phyloP scores from a whole-genome alignment of 2,113 vertebrate genomes.

The Meriones unguiculatus region DNA sequence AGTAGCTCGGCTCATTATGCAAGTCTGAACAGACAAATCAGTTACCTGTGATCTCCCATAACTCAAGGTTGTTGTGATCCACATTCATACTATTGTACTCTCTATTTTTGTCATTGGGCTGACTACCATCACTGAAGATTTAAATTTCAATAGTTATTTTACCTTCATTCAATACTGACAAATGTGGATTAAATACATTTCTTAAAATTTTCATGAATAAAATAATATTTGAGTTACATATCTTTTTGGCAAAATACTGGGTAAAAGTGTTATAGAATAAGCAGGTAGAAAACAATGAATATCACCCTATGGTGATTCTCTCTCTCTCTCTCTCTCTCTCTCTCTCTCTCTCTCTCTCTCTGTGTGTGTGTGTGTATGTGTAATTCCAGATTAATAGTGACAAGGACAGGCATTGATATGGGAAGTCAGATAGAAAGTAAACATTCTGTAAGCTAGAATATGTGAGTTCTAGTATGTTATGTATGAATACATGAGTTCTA shows the following conservation, averaged over 20 bases:
- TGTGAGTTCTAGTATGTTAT: background rate
- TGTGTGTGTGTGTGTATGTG: background rate
- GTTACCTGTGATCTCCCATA: background rate
- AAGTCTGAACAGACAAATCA: background rate
- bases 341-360: background rate
- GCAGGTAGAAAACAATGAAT: background rate
- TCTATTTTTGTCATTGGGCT: background rate
- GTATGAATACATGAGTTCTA: no score
- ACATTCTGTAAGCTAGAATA: background rate
- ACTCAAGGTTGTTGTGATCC: background rate
- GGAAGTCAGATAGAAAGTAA: background rate
- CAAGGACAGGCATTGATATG: background rate
- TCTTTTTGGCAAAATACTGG: background rate
- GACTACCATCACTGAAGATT: background rate
- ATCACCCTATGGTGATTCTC: no score
- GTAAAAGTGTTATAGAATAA: background rate
- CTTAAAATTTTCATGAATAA: background rate
- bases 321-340: background rate
- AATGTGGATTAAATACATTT: background rate
- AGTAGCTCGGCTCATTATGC: background rate
- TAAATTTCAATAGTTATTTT: background rate
- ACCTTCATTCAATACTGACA: background rate
- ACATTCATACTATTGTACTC: background rate
- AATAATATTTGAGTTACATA: background rate
- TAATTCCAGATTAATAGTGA: background rate